These are phyloP conservation scores for Cynocephalus volans DNA, from an alignment of 2,113 vertebrate genomes.

Conservation along the genomic window DNA sequence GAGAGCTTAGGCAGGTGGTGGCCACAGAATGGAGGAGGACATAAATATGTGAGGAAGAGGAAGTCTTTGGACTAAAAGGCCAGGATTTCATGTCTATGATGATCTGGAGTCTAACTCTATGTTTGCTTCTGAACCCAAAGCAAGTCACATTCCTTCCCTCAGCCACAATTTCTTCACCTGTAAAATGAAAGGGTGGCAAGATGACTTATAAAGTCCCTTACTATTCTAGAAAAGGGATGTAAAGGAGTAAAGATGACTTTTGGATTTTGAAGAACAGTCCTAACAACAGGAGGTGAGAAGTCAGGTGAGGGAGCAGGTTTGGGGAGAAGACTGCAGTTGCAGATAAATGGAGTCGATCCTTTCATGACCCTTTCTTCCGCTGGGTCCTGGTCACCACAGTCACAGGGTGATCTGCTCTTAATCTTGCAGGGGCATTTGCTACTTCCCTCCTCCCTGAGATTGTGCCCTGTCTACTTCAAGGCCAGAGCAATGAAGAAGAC, in stretches of 20 bases:
- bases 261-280: background rate
- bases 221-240: background rate
- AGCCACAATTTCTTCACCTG: background rate
- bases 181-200: background rate
- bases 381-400: background rate
- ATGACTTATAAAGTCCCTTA: background rate
- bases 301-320: background rate
- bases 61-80: background rate
- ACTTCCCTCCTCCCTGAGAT: background rate
- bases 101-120: background rate
- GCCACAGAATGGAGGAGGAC: background rate
- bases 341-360: background rate
- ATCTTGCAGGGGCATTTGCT: too few relatives aligned
- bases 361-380: background rate
- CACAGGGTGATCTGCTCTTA: background rate
- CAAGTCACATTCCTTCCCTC: background rate
- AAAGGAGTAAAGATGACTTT: background rate
- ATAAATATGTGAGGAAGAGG: background rate
- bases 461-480: fast-evolving
- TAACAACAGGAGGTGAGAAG: background rate
- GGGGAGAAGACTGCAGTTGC: background rate
- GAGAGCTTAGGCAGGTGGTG: background rate
- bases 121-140: background rate
- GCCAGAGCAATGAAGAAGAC: background rate
- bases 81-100: background rate